Percentiles rank a stretch among this genome's conserved stretches.
These are phyloP conservation scores for Sebastes itinus DNA, from an alignment of 2,797 vertebrate species.

Conservation along the genomic window DNA sequence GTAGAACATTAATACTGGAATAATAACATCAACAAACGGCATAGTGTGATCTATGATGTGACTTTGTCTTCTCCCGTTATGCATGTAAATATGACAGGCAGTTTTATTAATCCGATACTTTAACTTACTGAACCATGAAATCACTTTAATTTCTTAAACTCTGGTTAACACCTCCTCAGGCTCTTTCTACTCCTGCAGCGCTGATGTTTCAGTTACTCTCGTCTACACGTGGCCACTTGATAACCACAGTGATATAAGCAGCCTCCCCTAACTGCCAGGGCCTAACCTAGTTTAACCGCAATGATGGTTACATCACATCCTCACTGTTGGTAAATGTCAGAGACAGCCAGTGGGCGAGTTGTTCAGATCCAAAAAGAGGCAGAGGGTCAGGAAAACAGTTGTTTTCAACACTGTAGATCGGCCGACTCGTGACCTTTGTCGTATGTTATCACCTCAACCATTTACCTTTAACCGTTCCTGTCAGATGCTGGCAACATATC, in stretches of 20 bases:
- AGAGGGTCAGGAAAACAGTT: conserved; percentile 6
- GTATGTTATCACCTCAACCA: neutral
- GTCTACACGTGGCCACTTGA: conserved; percentile 12
- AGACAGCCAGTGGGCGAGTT: conserved; percentile 30
- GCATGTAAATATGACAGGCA: neutral
- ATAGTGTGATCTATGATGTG: neutral
- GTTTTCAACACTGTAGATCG: conserved; percentile 11
- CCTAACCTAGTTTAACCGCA: conserved; percentile 49
- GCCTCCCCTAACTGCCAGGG: conserved; percentile 2
- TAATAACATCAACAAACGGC: neutral
- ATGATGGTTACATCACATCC: conserved; percentile 56
- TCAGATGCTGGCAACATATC: neutral
- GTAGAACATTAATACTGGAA: neutral
- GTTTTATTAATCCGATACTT: neutral
- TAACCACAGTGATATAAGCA: conserved; percentile 36
- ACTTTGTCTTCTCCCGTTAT: neutral
- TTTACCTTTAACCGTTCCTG: neutral
- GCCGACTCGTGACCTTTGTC: neutral
- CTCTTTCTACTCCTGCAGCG: neutral
- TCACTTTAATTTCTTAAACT: neutral
- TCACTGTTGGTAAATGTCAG: conserved; percentile 59
- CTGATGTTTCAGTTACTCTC: neutral
- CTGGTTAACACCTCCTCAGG: neutral
- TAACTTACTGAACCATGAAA: neutral
- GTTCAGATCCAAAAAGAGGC: conserved; percentile 23